Conservation (phyloP, 2,888 invertebrate species). For the Lamellibrachia satsuma region DNA sequence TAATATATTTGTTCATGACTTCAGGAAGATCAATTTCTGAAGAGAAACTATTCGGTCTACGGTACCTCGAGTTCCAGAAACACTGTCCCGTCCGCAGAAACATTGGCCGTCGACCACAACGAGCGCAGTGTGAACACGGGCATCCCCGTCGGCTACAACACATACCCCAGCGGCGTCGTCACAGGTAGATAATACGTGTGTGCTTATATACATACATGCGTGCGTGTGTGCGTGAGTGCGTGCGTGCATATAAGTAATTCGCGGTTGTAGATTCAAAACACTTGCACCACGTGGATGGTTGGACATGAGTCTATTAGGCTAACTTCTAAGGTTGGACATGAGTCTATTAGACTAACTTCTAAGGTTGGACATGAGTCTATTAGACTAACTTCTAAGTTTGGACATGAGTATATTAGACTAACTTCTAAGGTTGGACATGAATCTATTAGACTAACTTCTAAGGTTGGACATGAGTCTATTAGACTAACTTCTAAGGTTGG, state of each 20-base stretch:
- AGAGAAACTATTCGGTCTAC: neutral
- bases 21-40: neutral
- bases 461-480: no score
- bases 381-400: no score
- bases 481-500: no score
- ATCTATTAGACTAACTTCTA: no score
- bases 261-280: no score
- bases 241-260: neutral
- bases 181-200: neutral
- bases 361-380: no score
- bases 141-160: conserved; percentile 37
- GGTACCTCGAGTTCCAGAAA: neutral
- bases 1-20: neutral
- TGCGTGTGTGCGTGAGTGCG: neutral
- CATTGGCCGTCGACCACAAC: neutral
- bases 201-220: neutral
- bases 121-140: neutral
- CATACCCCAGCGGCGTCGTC: neutral
- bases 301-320: no score
- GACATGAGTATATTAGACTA: no score
- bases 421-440: no score
- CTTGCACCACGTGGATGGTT: no score
- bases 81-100: neutral
- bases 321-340: no score
- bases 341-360: no score